phyloP scores from a whole-genome alignment of 2,797 vertebrate species.

The Sebastes matsubarae region DNA sequence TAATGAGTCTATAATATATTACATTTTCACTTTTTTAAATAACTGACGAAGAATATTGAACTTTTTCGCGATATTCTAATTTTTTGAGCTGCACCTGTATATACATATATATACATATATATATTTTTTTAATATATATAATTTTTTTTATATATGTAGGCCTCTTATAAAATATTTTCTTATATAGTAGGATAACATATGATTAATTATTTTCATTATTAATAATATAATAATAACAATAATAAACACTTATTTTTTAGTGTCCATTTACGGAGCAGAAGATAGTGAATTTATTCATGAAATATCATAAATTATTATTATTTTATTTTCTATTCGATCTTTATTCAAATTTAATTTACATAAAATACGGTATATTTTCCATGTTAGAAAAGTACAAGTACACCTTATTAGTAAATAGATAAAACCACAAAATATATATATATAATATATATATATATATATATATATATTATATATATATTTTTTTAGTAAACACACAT shows the following conservation, averaged over 20 bases:
- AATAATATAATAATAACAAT: background rate
- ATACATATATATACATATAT: too few relatives aligned
- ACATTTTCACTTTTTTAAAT: too few relatives aligned
- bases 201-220: too few relatives aligned
- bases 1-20: too few relatives aligned
- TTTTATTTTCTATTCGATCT: background rate
- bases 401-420: background rate
- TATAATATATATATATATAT: too few relatives aligned
- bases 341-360: background rate
- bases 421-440: background rate
- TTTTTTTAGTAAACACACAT: background rate
- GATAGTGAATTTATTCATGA: background rate
- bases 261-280: background rate
- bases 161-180: background rate
- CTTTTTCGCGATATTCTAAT: too few relatives aligned
- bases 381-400: background rate
- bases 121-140: too few relatives aligned
- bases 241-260: background rate
- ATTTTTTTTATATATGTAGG: too few relatives aligned
- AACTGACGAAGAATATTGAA: too few relatives aligned
- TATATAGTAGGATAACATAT: too few relatives aligned
- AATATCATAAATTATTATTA: background rate
- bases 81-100: too few relatives aligned
- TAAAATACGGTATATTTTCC: background rate
- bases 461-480: too few relatives aligned